Evolutionary conservation across 2,113 vertebrate species (phyloP).

Genomic region (Austrofundulus limnaeus): DNA sequence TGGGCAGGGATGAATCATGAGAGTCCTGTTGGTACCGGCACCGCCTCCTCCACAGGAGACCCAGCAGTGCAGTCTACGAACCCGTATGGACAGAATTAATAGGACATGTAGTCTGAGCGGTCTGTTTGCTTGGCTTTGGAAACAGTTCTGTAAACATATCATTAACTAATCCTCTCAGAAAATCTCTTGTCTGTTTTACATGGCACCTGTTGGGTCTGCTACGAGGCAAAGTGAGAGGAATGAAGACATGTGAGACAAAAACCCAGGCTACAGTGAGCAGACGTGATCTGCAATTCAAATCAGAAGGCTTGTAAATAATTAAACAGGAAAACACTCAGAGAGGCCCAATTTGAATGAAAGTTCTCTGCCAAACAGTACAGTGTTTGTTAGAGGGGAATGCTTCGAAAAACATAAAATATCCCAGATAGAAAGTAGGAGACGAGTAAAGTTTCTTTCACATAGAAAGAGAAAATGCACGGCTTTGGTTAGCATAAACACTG

Average conservation of each 20-base stretch:
- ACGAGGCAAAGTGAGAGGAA: neutral
- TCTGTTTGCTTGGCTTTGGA: conserved; percentile 38
- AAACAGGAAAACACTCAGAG: conserved; percentile 45
- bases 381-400: conserved; percentile 21
- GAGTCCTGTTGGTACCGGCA: conserved; percentile 21
- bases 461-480: no score
- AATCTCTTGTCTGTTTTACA: conserved; percentile 10
- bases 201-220: conserved; percentile 46
- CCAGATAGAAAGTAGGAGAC: neutral
- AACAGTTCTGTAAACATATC: conserved; percentile 54
- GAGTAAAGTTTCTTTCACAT: no score
- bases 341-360: conserved; percentile 38
- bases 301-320: conserved; percentile 57
- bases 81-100: conserved; percentile 47
- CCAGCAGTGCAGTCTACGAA: conserved; percentile 27
- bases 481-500: no score
- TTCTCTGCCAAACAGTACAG: conserved; percentile 5
- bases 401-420: conserved; percentile 15
- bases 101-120: conserved; percentile 41
- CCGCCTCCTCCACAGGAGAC: conserved; percentile 34
- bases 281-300: conserved; percentile 56
- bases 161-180: conserved; percentile 57
- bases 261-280: conserved; percentile 1
- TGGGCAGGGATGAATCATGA: conserved; percentile 21
- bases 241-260: conserved; percentile 10